A percentile compares a stretch with the other conserved stretches of the same genome.
Conservation (phyloP, 2,888 invertebrate genomes). For the Drosophila anomelani region DNA sequence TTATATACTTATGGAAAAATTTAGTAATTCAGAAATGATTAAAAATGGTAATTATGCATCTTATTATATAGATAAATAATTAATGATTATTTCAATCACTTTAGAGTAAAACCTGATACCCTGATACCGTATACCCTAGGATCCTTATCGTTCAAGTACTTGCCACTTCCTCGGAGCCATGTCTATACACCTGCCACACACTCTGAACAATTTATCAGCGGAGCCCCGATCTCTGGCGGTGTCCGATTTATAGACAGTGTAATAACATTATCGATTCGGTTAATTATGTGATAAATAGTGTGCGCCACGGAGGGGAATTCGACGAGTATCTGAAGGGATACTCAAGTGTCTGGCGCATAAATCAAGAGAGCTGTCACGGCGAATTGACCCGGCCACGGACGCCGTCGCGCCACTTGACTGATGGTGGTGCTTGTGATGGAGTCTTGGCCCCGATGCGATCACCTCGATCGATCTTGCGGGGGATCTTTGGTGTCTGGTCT, state of each 20-base stretch:
- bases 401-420: slow-evolving; percentile 70
- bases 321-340: slow-evolving; percentile 35
- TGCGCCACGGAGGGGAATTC: slow-evolving; percentile 30
- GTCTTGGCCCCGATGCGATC: slow-evolving; percentile 60
- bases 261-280: slow-evolving; percentile 66
- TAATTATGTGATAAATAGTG: slow-evolving; percentile 66
- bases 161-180: background rate
- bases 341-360: slow-evolving; percentile 55
- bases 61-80: too few relatives aligned
- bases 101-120: too few relatives aligned
- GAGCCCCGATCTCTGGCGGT: slow-evolving; percentile 24
- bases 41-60: too few relatives aligned
- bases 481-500: slow-evolving; percentile 1
- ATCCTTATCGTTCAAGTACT: slow-evolving; percentile 34
- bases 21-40: too few relatives aligned
- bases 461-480: slow-evolving; percentile 45
- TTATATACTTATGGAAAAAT: too few relatives aligned
- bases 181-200: slow-evolving; percentile 43
- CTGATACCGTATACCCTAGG: slow-evolving; percentile 1
- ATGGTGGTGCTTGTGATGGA: slow-evolving; percentile 60
- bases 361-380: slow-evolving; percentile 63
- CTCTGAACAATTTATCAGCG: slow-evolving; percentile 34
- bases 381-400: slow-evolving; percentile 63
- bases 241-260: slow-evolving; percentile 65
- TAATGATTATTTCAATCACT: too few relatives aligned